phyloP scores from a whole-genome alignment of 2,888 invertebrate species.

The Pollenia amentaria region DNA sequence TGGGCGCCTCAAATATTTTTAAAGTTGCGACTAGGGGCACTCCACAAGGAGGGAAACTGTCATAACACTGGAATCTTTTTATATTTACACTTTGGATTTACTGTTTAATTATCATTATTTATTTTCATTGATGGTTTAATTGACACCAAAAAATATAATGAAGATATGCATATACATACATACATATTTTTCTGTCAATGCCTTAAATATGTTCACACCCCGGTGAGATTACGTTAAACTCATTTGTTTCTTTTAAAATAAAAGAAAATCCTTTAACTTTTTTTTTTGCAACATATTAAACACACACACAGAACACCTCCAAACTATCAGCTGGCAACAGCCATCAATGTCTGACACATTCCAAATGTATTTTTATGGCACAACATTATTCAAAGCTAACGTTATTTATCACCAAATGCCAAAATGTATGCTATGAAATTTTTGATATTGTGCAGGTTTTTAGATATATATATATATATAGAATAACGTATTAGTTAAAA shows the following conservation, averaged over 20 bases:
- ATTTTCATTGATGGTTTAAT: too few relatives aligned
- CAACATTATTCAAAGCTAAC: constrained; percentile 41
- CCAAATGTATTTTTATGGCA: constrained; percentile 7
- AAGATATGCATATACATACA: not conserved
- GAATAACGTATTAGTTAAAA: not conserved
- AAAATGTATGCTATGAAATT: constrained; percentile 45
- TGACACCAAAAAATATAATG: not conserved
- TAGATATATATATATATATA: constrained; percentile 9
- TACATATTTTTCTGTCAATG: constrained; percentile 29
- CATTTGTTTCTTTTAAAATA: constrained; percentile 46
- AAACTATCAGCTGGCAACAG: constrained; percentile 34
- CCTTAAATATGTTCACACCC: constrained; percentile 38
- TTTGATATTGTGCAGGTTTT: not conserved
- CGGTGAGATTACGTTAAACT: constrained; percentile 26
- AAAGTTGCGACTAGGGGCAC: too few relatives aligned
- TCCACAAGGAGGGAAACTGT: too few relatives aligned
- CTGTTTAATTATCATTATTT: too few relatives aligned
- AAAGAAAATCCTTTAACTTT: constrained; percentile 35
- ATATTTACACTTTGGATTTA: too few relatives aligned
- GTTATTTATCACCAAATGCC: constrained; percentile 53
- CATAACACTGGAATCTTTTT: too few relatives aligned
- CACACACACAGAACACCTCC: not conserved
- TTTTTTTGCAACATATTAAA: constrained; percentile 55
- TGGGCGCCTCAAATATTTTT: too few relatives aligned
- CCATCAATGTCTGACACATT: constrained; percentile 39